A percentile compares a stretch with the other conserved stretches of the same genome.
Evolutionary conservation across 2,113 vertebrate genomes (phyloP).

Genomic region (Mola mola): DNA sequence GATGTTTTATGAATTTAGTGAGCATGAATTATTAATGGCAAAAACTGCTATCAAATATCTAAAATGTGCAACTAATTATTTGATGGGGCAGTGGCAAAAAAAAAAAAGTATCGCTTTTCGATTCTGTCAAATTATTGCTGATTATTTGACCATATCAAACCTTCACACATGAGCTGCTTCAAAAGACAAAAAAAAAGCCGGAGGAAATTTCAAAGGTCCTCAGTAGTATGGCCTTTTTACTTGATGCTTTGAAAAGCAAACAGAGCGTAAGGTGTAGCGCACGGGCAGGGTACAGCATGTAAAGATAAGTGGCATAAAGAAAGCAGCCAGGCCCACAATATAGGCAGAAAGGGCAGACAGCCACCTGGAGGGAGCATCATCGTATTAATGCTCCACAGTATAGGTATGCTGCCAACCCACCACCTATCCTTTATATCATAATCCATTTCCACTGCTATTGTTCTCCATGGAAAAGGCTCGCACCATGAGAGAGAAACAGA

Average conservation of each 20-base stretch:
- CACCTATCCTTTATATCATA: conserved; percentile 72
- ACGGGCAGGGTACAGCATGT: not conserved
- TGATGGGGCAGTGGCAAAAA: conserved; percentile 23
- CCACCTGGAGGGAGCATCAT: conserved; percentile 41
- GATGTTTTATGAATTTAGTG: conserved; percentile 82
- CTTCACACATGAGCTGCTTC: conserved; percentile 65
- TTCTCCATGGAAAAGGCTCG: conserved; percentile 66
- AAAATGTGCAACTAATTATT: conserved; percentile 76
- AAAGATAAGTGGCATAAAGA: conserved; percentile 22
- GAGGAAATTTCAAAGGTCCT: conserved; percentile 48
- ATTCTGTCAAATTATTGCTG: conserved; percentile 69
- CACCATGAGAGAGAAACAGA: conserved; percentile 59
- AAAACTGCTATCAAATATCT: conserved; percentile 74
- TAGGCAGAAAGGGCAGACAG: conserved; percentile 43
- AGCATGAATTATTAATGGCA: conserved; percentile 79
- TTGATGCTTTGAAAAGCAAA: conserved; percentile 31
- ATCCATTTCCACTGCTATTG: conserved; percentile 78
- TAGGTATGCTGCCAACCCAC: conserved; percentile 46
- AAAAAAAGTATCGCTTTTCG: conserved; percentile 57
- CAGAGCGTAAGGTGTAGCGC: conserved; percentile 15
- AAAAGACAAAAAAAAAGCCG: conserved; percentile 48
- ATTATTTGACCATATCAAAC: conserved; percentile 70
- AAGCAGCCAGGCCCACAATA: conserved; percentile 44
- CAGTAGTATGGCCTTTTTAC: conserved; percentile 21
- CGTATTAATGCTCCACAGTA: conserved; percentile 52